These are phyloP conservation scores for Osmerus eperlanus DNA, from an alignment of 2,113 vertebrate genomes.

Conservation along the genomic window DNA sequence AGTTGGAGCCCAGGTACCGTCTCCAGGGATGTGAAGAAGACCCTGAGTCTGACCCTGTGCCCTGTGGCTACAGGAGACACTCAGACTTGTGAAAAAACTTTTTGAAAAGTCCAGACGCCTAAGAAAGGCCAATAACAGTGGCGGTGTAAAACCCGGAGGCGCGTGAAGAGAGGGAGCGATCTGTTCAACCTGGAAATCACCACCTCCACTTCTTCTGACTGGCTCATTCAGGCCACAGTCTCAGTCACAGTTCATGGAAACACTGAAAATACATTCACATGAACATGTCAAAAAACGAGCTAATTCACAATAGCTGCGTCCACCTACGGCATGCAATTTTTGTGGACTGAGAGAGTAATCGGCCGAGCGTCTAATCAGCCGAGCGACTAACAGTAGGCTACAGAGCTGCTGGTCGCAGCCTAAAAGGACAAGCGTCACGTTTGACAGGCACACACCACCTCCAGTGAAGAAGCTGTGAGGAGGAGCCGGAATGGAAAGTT, in stretches of 20 bases:
- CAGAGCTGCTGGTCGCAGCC: too few relatives aligned
- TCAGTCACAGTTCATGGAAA: too few relatives aligned
- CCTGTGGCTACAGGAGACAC: conserved; percentile 57
- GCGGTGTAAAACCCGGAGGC: conserved; percentile 39
- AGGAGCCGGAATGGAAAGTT: not conserved
- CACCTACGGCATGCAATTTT: too few relatives aligned
- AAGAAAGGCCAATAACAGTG: conserved; percentile 56
- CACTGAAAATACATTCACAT: too few relatives aligned
- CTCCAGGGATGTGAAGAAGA: conserved; percentile 56
- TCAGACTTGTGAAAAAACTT: conserved; percentile 63
- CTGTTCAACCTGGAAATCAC: conserved; percentile 49
- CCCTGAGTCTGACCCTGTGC: conserved; percentile 62
- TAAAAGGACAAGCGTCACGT: too few relatives aligned
- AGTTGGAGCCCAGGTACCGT: conserved; percentile 48
- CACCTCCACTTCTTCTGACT: not conserved
- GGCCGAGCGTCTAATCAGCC: too few relatives aligned
- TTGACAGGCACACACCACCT: conserved; percentile 35
- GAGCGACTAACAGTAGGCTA: too few relatives aligned
- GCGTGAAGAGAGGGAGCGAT: conserved; percentile 49
- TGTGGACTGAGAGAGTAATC: too few relatives aligned
- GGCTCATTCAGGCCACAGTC: not conserved
- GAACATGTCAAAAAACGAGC: too few relatives aligned
- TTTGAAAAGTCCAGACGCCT: conserved; percentile 59
- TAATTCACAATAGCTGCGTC: too few relatives aligned
- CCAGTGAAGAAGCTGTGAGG: conserved; percentile 13